Percentiles rank a stretch among this genome's conserved stretches.
These are phyloP conservation scores for Eurois occulta DNA, from an alignment of 2,888 invertebrate genomes.

Conservation along the genomic window DNA sequence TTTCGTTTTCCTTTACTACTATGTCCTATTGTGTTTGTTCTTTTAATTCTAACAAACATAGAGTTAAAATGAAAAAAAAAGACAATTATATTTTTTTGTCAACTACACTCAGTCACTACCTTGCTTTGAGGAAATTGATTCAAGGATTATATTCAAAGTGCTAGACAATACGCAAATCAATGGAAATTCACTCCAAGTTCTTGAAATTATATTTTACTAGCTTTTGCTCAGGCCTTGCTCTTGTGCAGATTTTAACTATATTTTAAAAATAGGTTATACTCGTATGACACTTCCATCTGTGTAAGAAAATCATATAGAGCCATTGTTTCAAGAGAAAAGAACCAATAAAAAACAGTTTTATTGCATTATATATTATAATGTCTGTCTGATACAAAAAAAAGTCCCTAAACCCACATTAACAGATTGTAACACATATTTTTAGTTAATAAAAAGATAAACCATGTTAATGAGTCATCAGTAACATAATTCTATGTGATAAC, in stretches of 20 bases:
- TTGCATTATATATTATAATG: too few relatives aligned
- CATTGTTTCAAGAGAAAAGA: too few relatives aligned
- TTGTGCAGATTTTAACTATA: too few relatives aligned
- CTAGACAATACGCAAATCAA: neutral
- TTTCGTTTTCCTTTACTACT: neutral
- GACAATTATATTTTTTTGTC: neutral
- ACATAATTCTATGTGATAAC: constrained; percentile 43
- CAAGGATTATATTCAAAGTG: neutral
- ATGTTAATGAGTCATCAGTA: constrained; percentile 31
- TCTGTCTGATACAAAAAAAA: constrained; percentile 2
- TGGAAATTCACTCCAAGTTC: neutral
- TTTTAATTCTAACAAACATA: neutral
- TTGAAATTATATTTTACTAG: neutral
- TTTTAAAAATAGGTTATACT: too few relatives aligned
- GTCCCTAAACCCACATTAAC: neutral
- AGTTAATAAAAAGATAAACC: constrained; percentile 47
- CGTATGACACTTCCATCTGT: too few relatives aligned
- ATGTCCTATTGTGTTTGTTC: neutral
- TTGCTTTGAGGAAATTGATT: constrained; percentile 17
- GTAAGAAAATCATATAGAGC: too few relatives aligned
- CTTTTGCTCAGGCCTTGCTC: neutral
- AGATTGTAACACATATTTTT: constrained; percentile 23
- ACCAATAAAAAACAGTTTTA: too few relatives aligned
- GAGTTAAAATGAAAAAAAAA: neutral
- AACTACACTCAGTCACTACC: neutral